These are phyloP conservation scores for Trematocara unimaculatum DNA, from an alignment of 2,113 vertebrate genomes.

Conservation along the genomic window DNA sequence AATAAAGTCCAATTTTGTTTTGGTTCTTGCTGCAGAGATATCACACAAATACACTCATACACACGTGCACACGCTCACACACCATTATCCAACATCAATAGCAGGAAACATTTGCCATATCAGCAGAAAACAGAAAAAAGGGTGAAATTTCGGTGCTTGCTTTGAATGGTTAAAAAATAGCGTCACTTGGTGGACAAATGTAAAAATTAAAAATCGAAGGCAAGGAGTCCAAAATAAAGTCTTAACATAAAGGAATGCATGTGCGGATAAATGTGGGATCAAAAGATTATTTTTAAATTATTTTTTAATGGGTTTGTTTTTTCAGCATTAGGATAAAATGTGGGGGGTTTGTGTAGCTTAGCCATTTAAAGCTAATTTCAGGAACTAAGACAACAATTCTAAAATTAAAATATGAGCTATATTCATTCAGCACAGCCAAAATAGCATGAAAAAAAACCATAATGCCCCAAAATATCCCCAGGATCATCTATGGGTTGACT, in stretches of 20 bases:
- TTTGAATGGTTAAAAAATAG: background rate
- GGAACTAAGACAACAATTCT: background rate
- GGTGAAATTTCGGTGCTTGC: accelerated
- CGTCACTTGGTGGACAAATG: background rate
- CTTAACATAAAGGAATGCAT: background rate
- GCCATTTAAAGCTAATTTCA: background rate
- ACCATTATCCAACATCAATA: background rate
- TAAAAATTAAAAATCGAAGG: background rate
- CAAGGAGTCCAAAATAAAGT: background rate
- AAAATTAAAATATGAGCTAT: background rate
- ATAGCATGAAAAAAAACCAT: background rate
- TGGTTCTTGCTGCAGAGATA: background rate
- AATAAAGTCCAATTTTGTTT: background rate
- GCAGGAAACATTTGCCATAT: background rate
- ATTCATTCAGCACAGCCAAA: background rate
- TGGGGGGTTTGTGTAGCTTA: background rate
- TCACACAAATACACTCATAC: background rate
- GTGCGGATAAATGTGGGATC: background rate
- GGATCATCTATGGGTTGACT: background rate
- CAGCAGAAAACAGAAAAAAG: background rate
- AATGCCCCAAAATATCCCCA: background rate
- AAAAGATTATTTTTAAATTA: background rate
- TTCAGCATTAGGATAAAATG: background rate
- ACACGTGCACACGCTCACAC: background rate
- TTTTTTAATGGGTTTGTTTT: background rate